phyloP scores from a whole-genome alignment of 2,888 invertebrate genomes.

The Agrotis segetum region DNA sequence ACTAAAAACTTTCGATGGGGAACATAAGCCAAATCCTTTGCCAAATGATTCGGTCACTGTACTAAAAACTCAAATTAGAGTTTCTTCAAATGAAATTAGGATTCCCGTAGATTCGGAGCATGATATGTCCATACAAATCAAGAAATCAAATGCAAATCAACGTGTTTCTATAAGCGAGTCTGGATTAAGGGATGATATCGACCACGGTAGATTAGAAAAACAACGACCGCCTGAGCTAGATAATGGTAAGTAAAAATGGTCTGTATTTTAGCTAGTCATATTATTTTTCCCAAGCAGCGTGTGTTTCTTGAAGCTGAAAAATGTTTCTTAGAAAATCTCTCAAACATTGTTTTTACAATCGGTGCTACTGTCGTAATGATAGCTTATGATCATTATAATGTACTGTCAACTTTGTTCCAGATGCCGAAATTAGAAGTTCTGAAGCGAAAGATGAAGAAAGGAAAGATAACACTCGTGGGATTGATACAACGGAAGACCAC shows the following conservation, averaged over 20 bases:
- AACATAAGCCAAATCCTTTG: conserved; percentile 53
- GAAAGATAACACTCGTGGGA: conserved; percentile 23
- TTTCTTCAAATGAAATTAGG: conserved; percentile 69
- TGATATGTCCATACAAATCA: conserved; percentile 72
- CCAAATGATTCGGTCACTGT: conserved; percentile 68
- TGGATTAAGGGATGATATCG: conserved; percentile 11
- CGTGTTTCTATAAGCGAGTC: conserved; percentile 57
- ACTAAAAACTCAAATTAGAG: conserved; percentile 70
- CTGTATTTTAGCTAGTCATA: not conserved
- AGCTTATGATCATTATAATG: no score
- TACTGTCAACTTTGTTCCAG: conserved; percentile 20
- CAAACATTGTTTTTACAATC: not conserved
- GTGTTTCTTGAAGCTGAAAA: not conserved
- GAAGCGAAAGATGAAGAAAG: not conserved
- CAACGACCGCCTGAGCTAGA: conserved; percentile 9
- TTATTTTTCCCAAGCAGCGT: not conserved
- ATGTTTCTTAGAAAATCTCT: not conserved
- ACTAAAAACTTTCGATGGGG: conserved; percentile 73
- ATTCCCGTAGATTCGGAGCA: conserved; percentile 75
- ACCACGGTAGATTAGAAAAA: conserved; percentile 5
- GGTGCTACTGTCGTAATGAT: no score
- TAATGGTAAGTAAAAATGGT: conserved; percentile 40
- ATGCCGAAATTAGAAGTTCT: conserved; percentile 1
- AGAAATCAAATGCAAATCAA: conserved; percentile 55
- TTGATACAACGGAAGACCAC: conserved; percentile 45